These are phyloP conservation scores for Epizoanthus scotinus DNA, from an alignment of 92 coral and sea anemone species.

Conservation along the genomic window DNA sequence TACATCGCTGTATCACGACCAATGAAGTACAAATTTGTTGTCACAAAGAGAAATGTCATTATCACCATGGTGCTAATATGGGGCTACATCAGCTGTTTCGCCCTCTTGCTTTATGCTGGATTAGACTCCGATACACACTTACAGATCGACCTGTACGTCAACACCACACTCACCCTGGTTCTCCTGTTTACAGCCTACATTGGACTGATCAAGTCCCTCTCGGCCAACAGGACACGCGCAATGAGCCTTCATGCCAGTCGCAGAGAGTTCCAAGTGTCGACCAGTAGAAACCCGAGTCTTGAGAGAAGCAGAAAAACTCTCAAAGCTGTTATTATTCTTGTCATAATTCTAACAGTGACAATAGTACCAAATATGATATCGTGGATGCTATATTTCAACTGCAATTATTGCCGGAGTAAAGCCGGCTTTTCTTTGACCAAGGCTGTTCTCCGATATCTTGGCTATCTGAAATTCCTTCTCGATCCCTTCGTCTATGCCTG, in stretches of 20 bases:
- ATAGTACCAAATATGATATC: slow-evolving; percentile 54
- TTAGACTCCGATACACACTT: slow-evolving; percentile 27
- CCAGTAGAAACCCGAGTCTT: slow-evolving; percentile 29
- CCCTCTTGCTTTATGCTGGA: slow-evolving; percentile 40
- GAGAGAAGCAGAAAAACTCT: slow-evolving; percentile 47
- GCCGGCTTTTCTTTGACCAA: slow-evolving; percentile 22
- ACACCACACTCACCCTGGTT: slow-evolving; percentile 45
- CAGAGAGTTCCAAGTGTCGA: slow-evolving; percentile 5
- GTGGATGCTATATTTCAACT: slow-evolving; percentile 42
- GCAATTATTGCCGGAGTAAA: slow-evolving; percentile 27
- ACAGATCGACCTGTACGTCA: slow-evolving; percentile 54
- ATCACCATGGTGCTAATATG: slow-evolving; percentile 46
- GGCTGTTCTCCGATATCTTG: slow-evolving; percentile 47
- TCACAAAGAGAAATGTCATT: slow-evolving; percentile 40
- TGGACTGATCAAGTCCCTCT: slow-evolving; percentile 48
- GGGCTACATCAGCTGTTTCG: slow-evolving; percentile 52
- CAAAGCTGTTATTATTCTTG: slow-evolving; percentile 42
- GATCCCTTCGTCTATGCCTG: slow-evolving; percentile 68
- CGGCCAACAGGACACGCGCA: slow-evolving; percentile 21
- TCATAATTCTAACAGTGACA: slow-evolving; percentile 54
- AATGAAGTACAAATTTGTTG: slow-evolving; percentile 48
- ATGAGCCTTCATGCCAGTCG: slow-evolving; percentile 26
- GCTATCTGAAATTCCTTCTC: slow-evolving; percentile 53
- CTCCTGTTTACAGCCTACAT: slow-evolving; percentile 48
- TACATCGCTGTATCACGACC: slow-evolving; percentile 57